Evolutionary conservation across 2,888 invertebrate genomes (phyloP), one percentile per base, ranked within the genome.

Genomic region (Dynastes hyllus): DNA sequence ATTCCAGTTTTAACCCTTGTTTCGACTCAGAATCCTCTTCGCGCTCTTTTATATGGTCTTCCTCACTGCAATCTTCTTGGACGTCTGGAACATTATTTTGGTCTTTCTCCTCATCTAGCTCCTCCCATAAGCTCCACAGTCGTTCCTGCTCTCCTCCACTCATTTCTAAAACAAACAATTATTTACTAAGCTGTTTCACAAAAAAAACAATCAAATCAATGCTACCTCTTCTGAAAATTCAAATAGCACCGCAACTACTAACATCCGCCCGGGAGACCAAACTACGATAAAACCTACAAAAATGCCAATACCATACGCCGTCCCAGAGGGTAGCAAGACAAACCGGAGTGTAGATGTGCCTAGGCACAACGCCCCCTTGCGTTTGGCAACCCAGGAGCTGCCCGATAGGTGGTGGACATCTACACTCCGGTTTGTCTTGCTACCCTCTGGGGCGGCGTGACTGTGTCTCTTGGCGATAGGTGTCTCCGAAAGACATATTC

Each of bases 201-300:
- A 61, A 61, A 61, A 22, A 16, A 61, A 27, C 16, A 61, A 61
- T 61, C 22, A 61, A 66, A 66, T 32, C 13, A 66, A 66, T 66
- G 3, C 4, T 66, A 66, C 65, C 11, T 66, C 8, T 66, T 32
- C 37, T 13, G 11, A 66, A 32, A 66, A 66, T 13, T 29, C 1
- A 66, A 37, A 32, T 37, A 13, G 32, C 32, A 66, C 13, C 65
- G 13, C 37, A 6, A 66, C 65, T 37, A 66, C 37, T 32, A 66
- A 66, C 65, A 66, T 66, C 65, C 37, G 9, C 32, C 65, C 65
- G 13, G 65, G 9, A 66, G 37, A 66, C 65, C 13, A 32, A 37
- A n/a, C 32, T 32, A 37, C 65, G 16, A 66, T 66, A 66, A 32
- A 66, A 66, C 65, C 65, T 66, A 37, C 37, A 66, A 32, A 32